A percentile compares a stretch with the other conserved stretches of the same genome.
phyloP scores from a whole-genome alignment of 2,888 invertebrate genomes.

The Anarsia innoxiella region DNA sequence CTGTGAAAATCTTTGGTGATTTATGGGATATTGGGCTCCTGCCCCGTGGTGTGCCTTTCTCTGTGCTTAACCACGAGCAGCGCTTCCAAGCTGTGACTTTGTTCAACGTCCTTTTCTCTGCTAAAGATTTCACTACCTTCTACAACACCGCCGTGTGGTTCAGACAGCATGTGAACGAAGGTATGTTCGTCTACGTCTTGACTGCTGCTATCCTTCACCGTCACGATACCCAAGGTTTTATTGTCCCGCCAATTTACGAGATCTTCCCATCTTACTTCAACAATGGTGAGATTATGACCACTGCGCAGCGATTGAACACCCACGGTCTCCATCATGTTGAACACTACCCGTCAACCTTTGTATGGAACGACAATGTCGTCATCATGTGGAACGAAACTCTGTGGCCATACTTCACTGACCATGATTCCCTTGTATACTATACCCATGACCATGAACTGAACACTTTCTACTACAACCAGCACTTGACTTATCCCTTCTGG shows the following conservation, averaged over 20 bases:
- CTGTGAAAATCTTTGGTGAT: slow-evolving; percentile 71
- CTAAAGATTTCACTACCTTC: slow-evolving; percentile 83
- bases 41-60: slow-evolving; percentile 76
- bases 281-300: slow-evolving; percentile 79
- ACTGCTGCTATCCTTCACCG: slow-evolving; percentile 78
- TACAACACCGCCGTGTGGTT: slow-evolving; percentile 80
- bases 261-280: slow-evolving; percentile 83
- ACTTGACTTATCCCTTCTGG: slow-evolving; percentile 79
- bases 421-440: slow-evolving; percentile 80
- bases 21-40: slow-evolving; percentile 67
- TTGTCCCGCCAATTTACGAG: slow-evolving; percentile 83
- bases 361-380: slow-evolving; percentile 66
- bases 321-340: slow-evolving; percentile 44
- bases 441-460: slow-evolving; percentile 83
- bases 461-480: slow-evolving; percentile 77
- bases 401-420: slow-evolving; percentile 63
- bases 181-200: slow-evolving; percentile 79
- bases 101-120: slow-evolving; percentile 80
- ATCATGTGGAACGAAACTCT: slow-evolving; percentile 78
- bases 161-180: slow-evolving; percentile 80
- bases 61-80: slow-evolving; percentile 70
- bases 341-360: slow-evolving; percentile 40
- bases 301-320: slow-evolving; percentile 77
- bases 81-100: slow-evolving; percentile 77
- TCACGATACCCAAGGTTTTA: slow-evolving; percentile 77